These are phyloP conservation scores for Pardalotus punctatus DNA, from an alignment of 2,113 vertebrate species.

Conservation along the genomic window DNA sequence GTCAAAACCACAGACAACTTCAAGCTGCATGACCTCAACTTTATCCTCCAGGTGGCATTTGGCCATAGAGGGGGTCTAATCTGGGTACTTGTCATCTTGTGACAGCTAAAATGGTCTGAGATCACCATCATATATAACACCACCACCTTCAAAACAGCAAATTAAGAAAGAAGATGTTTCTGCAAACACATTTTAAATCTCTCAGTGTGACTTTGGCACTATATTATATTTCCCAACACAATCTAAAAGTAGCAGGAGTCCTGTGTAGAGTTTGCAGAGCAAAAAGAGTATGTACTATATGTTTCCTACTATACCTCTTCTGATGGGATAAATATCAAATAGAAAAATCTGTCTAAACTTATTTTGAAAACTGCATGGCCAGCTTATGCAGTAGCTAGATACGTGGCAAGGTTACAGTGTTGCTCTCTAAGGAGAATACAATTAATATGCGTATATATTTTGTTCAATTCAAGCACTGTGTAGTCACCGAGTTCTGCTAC, in stretches of 20 bases:
- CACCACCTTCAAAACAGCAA: background rate
- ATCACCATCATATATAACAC: background rate
- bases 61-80: background rate
- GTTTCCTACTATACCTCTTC: conserved; percentile 10
- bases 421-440: conserved; percentile 65
- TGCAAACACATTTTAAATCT: background rate
- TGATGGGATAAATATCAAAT: background rate
- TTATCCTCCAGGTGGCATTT: background rate
- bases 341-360: conserved; percentile 59
- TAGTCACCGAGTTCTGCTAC: conserved; percentile 21
- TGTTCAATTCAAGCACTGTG: conserved; percentile 41
- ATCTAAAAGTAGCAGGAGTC: background rate
- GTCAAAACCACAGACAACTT: background rate
- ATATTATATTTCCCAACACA: background rate
- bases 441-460: conserved; percentile 38
- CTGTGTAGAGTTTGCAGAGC: background rate
- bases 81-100: background rate
- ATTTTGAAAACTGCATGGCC: conserved; percentile 65
- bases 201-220: background rate
- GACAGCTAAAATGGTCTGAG: background rate
- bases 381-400: conserved; percentile 65
- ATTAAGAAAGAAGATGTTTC: background rate
- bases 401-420: conserved; percentile 30
- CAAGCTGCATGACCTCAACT: background rate
- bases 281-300: background rate